Base-by-base conservation (phyloP, 2,888 invertebrate genomes). In the Vandiemenella viatica region DNA sequence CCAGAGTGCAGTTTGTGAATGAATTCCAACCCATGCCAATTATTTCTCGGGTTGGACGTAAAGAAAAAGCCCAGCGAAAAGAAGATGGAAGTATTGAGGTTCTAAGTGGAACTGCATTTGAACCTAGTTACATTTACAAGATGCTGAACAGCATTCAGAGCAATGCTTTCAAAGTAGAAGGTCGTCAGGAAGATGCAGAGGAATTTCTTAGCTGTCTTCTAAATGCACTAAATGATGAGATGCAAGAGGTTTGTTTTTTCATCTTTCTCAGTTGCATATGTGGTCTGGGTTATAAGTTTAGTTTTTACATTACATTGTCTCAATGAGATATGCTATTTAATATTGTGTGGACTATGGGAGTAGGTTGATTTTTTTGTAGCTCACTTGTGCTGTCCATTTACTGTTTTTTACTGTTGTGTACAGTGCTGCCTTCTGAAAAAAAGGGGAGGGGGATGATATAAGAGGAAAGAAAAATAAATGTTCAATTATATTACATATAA, bases 181-280 rank as follows among this genome's bases (percentile, higher is more conserved):
- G 92, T 0, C 74, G 89, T 17, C 96, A 96, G 66, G 95, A 96
- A 64, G 96, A 97, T 68, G 96, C 96, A 0, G 96, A 97, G 66
- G 96, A 97, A 65, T 95, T 96, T 68, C 75, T 96, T 2, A 87
- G 91, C 6, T 90, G 87, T 64, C 74, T 96, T 53, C 74, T 97
- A 19, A 96, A 95, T 68, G 88, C 88, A 20, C 76, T 96, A 49
- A 93, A 95, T 63, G 96, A 96, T 66, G 96, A 97, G 71, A 93
- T 96, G 91, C 74, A 90, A 3, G 89, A 91, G 74, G 85, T 88
- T 60, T 63, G 65, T 50, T n/a, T n/a, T n/a, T n/a, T n/a, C n/a
- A n/a, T n/a, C n/a, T n/a, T n/a, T n/a, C n/a, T n/a, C n/a, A n/a
- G n/a, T n/a, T n/a, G n/a, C n/a, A n/a, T n/a, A n/a, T n/a, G n/a